Evolutionary conservation across 2,113 vertebrate species (phyloP).

Genomic region (Spizaetus ornatus): DNA sequence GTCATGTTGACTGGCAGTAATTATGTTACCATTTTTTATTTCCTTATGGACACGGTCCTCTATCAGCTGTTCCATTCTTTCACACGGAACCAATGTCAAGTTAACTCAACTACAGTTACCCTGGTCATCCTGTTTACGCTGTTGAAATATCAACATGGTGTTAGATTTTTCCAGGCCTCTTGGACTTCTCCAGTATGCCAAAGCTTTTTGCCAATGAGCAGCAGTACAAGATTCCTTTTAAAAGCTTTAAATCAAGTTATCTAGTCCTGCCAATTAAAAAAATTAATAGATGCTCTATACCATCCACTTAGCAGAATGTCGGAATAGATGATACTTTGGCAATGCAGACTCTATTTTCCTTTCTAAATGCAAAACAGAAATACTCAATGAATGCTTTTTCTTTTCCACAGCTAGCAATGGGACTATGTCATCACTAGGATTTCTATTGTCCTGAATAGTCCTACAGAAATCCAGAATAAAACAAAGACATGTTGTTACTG

Average conservation of each 20-base stretch:
- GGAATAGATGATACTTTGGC: not conserved
- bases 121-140: not conserved
- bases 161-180: not conserved
- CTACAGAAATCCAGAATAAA: not conserved
- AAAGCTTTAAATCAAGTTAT: not conserved
- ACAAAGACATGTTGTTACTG: not conserved
- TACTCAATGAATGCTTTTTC: not conserved
- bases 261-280: not conserved
- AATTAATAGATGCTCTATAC: not conserved
- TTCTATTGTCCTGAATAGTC: not conserved
- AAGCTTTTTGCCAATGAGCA: not conserved
- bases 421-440: not conserved
- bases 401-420: not conserved
- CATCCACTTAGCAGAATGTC: not conserved
- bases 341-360: not conserved
- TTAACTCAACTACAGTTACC: constrained; percentile 9
- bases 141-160: not conserved
- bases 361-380: not conserved
- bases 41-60: not conserved
- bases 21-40: constrained; percentile 22
- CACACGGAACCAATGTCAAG: not conserved
- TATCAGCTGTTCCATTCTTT: constrained; percentile 43
- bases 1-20: not conserved
- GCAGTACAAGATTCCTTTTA: not conserved
- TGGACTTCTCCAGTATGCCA: not conserved